These are phyloP conservation scores for Cephonodes hylas DNA, from an alignment of 2,888 invertebrate genomes.

Conservation along the genomic window DNA sequence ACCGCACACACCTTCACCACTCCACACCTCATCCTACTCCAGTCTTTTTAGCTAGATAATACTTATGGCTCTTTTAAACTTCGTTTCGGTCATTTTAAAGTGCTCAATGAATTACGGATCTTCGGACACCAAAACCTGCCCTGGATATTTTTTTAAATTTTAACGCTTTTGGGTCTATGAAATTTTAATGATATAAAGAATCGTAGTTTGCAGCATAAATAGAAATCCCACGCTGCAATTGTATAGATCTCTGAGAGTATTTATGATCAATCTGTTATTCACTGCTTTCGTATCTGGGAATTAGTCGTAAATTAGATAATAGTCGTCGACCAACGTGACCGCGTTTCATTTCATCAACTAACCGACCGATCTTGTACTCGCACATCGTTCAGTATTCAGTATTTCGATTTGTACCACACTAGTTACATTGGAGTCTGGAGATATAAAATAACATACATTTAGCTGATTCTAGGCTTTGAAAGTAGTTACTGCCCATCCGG, in stretches of 20 bases:
- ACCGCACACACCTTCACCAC: background rate
- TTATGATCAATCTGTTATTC: background rate
- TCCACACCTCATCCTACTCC: background rate
- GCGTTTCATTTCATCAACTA: background rate
- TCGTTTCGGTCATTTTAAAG: too few relatives aligned
- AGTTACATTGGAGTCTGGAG: background rate
- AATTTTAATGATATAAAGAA: too few relatives aligned
- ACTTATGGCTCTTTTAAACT: too few relatives aligned
- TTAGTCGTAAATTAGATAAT: conserved; percentile 9
- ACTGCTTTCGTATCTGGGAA: background rate
- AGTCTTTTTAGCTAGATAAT: too few relatives aligned
- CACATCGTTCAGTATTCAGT: background rate
- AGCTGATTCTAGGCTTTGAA: background rate
- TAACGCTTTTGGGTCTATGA: too few relatives aligned
- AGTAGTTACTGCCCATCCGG: background rate
- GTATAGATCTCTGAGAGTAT: background rate
- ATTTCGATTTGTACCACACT: background rate
- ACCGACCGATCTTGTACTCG: background rate
- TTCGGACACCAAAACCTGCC: too few relatives aligned
- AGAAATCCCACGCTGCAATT: background rate
- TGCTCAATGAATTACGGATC: too few relatives aligned
- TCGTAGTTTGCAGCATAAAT: too few relatives aligned
- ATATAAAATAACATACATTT: background rate
- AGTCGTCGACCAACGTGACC: background rate
- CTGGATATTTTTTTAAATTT: too few relatives aligned